Base-by-base conservation (phyloP, 2,888 invertebrate genomes). In the Microctonus brassicae region DNA sequence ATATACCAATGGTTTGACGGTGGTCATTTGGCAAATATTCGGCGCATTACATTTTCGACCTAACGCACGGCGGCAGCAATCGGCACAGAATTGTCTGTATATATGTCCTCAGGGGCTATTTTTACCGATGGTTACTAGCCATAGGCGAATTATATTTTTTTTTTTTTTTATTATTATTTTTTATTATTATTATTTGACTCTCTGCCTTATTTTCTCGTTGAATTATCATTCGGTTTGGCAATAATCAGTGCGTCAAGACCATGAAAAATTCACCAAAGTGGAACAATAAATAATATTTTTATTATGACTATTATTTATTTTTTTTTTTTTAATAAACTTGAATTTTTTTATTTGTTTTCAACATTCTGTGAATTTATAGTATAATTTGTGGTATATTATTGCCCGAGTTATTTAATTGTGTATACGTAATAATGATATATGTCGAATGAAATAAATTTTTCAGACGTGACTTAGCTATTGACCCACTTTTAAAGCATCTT, bases 11-110 rank as follows among this genome's bases (percentile, higher is more conserved):
- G n/a, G n/a, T 68, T 77, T 73, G 76, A 80, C 70, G 71, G 72
- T 77, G 80, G 80, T 82, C 79, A 85, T 86, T 86, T 86, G 82
- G 71, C 78, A 83, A 85, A 84, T 84, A 86, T 85, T 86, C 82
- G 80, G 81, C 84, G 85, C 81, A 85, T 85, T 83, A 83, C 82
- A 47, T 39, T 47, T 47, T n/a, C n/a, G 7, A n/a, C 47, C 17
- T 47, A 20, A 47, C 17, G 17, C 17, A 17, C 47, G 17, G 17
- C 47, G 17, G 17, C 47, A 47, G 47, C 47, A 47, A 47, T 47
- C 17, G 47, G 47, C 47, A 47, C 17, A 47, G 17, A 17, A 17
- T n/a, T 47, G 47, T 47, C 9, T 47, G 17, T 47, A 47, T 17
- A 47, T 17, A 47, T 47, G 47, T 47, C 47, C 47, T 47, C 17